Conservation (phyloP, 64 coral and sea anemone genomes). For the Montipora sp. region DNA sequence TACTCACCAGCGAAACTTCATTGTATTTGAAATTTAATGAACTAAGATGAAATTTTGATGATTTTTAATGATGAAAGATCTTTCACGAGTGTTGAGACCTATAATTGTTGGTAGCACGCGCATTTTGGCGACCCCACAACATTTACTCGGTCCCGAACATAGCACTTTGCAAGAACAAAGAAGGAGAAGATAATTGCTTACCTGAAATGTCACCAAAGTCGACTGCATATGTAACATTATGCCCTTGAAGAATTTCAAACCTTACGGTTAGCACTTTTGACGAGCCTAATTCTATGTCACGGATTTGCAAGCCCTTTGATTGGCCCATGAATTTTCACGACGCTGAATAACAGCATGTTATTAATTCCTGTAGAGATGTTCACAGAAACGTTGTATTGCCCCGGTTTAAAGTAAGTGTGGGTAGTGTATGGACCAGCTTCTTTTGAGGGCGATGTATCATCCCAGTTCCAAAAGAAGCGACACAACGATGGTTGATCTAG, state of each 20-base stretch:
- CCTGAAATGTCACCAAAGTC: constrained; percentile 57
- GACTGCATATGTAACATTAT: constrained; percentile 58
- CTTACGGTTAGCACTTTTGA: constrained; percentile 2
- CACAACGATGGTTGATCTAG: neutral
- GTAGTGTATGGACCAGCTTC: neutral
- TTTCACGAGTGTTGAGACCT: too few relatives aligned
- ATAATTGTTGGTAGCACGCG: too few relatives aligned
- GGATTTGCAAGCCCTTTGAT: constrained; percentile 40
- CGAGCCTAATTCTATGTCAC: constrained; percentile 1
- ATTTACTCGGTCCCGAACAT: too few relatives aligned
- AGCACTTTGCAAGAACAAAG: neutral
- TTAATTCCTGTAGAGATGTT: constrained; percentile 52
- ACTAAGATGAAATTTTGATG: too few relatives aligned
- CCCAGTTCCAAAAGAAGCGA: constrained; percentile 65
- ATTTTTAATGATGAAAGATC: too few relatives aligned
- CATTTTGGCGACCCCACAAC: too few relatives aligned
- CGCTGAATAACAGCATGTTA: constrained; percentile 29
- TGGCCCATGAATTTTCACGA: constrained; percentile 36
- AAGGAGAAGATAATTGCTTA: neutral
- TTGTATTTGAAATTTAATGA: too few relatives aligned
- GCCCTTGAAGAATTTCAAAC: constrained; percentile 63
- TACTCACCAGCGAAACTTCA: too few relatives aligned
- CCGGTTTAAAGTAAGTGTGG: constrained; percentile 53
- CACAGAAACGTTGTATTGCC: constrained; percentile 58
- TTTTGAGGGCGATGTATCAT: constrained; percentile 31